phyloP scores from a whole-genome alignment of 2,797 vertebrate species.

The Astyanax mexicanus region DNA sequence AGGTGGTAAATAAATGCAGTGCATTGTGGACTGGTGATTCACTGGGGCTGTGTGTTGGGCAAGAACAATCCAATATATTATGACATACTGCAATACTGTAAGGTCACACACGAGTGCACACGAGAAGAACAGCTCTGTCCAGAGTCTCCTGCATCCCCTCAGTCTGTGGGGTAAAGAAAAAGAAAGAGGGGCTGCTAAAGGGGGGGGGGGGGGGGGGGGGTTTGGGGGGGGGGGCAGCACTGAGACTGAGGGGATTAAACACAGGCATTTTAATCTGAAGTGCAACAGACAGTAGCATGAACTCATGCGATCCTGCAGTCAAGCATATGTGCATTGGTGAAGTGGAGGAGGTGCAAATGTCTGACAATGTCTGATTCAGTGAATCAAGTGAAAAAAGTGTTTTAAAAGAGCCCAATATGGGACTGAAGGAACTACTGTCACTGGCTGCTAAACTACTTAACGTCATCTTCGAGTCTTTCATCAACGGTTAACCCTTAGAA shows the following conservation, averaged over 20 bases:
- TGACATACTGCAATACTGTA: not conserved
- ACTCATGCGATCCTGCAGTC: constrained; percentile 15
- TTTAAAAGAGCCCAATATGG: too few species aligned
- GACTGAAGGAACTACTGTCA: too few species aligned
- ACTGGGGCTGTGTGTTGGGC: not conserved
- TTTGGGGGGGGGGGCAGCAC: not conserved
- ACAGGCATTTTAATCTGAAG: constrained; percentile 19
- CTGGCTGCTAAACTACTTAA: too few species aligned
- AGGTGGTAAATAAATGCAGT: not conserved
- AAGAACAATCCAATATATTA: too few species aligned
- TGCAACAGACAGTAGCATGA: constrained; percentile 29
- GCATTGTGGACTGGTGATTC: not conserved
- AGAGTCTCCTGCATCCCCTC: not conserved
- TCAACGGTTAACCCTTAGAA: too few species aligned
- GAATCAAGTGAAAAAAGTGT: too few species aligned
- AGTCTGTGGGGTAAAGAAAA: not conserved
- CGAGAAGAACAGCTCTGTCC: not conserved
- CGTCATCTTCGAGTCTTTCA: too few species aligned
- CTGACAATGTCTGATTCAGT: too few species aligned
- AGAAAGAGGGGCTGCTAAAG: not conserved
- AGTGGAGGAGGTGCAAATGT: not conserved
- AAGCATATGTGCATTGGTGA: not conserved
- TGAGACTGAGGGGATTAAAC: not conserved
- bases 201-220: not conserved
- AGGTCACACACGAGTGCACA: constrained; percentile 13